Evolutionary conservation across 2,888 invertebrate species (phyloP).

Genomic region (Cryptocephalus primarius): DNA sequence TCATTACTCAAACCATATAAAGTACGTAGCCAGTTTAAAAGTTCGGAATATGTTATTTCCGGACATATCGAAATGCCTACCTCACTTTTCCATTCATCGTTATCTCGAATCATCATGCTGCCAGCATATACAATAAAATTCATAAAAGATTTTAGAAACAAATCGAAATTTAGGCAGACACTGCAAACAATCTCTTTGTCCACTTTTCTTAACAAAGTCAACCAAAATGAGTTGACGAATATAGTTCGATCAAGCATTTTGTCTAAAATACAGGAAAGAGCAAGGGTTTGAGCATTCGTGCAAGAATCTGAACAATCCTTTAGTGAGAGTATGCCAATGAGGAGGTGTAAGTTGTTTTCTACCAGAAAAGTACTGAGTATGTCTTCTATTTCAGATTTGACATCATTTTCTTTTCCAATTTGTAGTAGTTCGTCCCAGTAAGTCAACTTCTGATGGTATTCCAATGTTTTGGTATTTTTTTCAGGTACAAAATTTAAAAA

Average conservation of each 20-base stretch:
- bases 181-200: constrained; percentile 25
- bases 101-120: constrained; percentile 34
- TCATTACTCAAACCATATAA: constrained; percentile 33
- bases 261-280: constrained; percentile 24
- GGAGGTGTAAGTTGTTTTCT: constrained; percentile 24
- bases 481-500: constrained; percentile 15
- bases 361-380: constrained; percentile 32
- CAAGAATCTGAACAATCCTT: constrained; percentile 12
- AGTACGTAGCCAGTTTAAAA: constrained; percentile 36
- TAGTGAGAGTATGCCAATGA: constrained; percentile 26
- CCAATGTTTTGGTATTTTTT: constrained; percentile 14
- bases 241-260: constrained; percentile 30
- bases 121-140: constrained; percentile 39
- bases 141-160: constrained; percentile 35
- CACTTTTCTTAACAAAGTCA: constrained; percentile 26
- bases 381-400: constrained; percentile 20
- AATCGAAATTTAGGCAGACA: constrained; percentile 27
- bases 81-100: constrained; percentile 32
- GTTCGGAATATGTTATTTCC: constrained; percentile 42
- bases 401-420: constrained; percentile 22
- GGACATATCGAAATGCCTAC: constrained; percentile 25
- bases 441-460: constrained; percentile 24
- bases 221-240: constrained; percentile 33
- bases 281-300: constrained; percentile 20
- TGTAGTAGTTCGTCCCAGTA: constrained; percentile 22